Evolutionary conservation across 2,113 vertebrate species (phyloP).

Genomic region (Rhea americana): DNA sequence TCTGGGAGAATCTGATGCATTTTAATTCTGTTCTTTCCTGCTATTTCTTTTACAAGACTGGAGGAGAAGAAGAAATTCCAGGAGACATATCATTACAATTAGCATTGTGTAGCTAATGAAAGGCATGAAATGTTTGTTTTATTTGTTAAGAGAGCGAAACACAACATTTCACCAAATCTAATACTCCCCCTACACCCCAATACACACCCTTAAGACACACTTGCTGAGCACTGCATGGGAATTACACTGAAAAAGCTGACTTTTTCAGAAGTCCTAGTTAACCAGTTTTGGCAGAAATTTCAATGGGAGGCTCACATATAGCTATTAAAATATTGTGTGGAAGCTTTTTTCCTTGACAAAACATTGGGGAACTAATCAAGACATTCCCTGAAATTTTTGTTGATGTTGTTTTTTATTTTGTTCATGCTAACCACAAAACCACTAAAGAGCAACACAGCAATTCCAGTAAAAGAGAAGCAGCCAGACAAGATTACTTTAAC

Average conservation of each 20-base stretch:
- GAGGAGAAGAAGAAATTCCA: constrained; percentile 63
- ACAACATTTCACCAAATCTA: constrained; percentile 46
- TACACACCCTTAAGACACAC: constrained; percentile 41
- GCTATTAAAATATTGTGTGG: constrained; percentile 33
- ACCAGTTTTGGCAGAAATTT: constrained; percentile 50
- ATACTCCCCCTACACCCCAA: neutral
- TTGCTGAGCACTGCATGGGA: constrained; percentile 19
- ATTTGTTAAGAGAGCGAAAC: constrained; percentile 68
- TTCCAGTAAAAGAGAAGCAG: neutral
- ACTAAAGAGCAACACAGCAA: constrained; percentile 13
- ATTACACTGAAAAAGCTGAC: neutral
- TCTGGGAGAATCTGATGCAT: constrained; percentile 65
- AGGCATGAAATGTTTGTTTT: constrained; percentile 68
- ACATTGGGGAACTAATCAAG: constrained; percentile 36
- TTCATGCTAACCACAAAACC: constrained; percentile 15
- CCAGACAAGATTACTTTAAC: neutral
- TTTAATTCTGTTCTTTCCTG: constrained; percentile 69
- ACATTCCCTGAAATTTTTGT: constrained; percentile 37
- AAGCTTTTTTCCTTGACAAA: constrained; percentile 58
- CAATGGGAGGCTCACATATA: constrained; percentile 48
- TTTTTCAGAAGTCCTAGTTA: constrained; percentile 43
- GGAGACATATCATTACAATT: constrained; percentile 67
- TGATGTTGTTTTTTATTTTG: constrained; percentile 19
- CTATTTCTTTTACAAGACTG: constrained; percentile 73
- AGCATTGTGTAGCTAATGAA: constrained; percentile 67